Conservation (phyloP, 2,888 invertebrate species). For the Nesidiocoris tenuis region DNA sequence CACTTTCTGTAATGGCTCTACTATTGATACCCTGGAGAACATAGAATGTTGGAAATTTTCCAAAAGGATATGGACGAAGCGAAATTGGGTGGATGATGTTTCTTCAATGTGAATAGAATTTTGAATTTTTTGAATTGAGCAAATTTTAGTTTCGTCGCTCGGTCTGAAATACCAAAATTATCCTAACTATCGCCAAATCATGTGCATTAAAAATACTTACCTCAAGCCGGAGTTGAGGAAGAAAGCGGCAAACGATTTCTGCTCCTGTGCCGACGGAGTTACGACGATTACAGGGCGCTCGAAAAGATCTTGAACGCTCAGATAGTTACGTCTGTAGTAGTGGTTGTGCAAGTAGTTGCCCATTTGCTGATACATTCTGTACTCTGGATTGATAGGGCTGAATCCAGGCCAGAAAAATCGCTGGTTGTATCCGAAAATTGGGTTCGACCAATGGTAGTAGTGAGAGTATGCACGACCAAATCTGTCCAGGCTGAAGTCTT, state of each 20-base stretch:
- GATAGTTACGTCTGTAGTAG: neutral
- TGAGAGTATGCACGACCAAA: neutral
- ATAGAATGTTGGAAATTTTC: too few relatives aligned
- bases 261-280: neutral
- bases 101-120: too few relatives aligned
- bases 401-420: slow-evolving; percentile 2
- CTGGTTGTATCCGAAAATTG: neutral
- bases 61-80: too few relatives aligned
- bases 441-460: slow-evolving; percentile 3
- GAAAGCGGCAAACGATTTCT: neutral
- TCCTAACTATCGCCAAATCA: too few relatives aligned
- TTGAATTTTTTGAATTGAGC: too few relatives aligned
- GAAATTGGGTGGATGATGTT: too few relatives aligned
- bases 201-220: too few relatives aligned
- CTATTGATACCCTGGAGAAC: too few relatives aligned
- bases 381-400: slow-evolving; percentile 5
- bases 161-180: too few relatives aligned
- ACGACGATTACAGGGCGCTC: slow-evolving; percentile 7
- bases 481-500: neutral
- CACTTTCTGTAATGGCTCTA: too few relatives aligned
- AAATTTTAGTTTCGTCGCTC: too few relatives aligned
- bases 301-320: slow-evolving; percentile 6
- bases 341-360: neutral
- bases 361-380: neutral
- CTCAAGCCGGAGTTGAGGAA: slow-evolving; percentile 15